Evolutionary conservation across 2,113 vertebrate genomes (phyloP), one percentile per base, ranked within the genome.

Genomic region (Laticauda colubrina): DNA sequence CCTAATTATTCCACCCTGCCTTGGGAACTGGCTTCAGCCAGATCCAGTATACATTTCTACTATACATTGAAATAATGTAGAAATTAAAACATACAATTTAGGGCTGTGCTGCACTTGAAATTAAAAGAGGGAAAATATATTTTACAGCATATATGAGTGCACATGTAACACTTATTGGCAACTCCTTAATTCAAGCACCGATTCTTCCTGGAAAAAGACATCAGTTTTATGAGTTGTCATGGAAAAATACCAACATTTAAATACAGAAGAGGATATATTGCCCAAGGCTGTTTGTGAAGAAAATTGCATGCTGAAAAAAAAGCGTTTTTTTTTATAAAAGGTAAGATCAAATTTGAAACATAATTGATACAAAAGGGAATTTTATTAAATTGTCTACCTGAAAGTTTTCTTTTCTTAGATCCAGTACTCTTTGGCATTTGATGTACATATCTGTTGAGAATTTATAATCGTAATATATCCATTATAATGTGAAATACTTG

Each of bases 81-180:
- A 91, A 96, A 94, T 51, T 90, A 15, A 57, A 91, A 85, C 20
- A 4, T 29, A 85, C 14, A n/a, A 29, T 34, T 75, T 75, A 18
- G 69, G 69, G 5, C 12, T 75, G 5, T 39, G 12, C 69, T 75
- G n/a, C 2, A 75, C n/a, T 75, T 34, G 14, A 75, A n/a, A 75
- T 75, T 75, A 34, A 75, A 75, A 75, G n/a, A 10, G 29, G 69
- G n/a, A 5, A 5, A 75, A 34, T 14, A 2, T 34, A 75, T 2
- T 75, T 75, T 34, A 75, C 2, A 75, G 14, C n/a, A 34, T 75
- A 34, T 34, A 34, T 75, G n/a, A 75, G n/a, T 75, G n/a, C 15
- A 18, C n/a, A 18, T 75, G 69, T 75, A 75, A n/a, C 14, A 75
- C n/a, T 75, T 39, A 18, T 75, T 75, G n/a, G 39, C n/a, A 75